phyloP scores from a whole-genome alignment of 2,113 vertebrate genomes.

The Chiloscyllium plagiosum region DNA sequence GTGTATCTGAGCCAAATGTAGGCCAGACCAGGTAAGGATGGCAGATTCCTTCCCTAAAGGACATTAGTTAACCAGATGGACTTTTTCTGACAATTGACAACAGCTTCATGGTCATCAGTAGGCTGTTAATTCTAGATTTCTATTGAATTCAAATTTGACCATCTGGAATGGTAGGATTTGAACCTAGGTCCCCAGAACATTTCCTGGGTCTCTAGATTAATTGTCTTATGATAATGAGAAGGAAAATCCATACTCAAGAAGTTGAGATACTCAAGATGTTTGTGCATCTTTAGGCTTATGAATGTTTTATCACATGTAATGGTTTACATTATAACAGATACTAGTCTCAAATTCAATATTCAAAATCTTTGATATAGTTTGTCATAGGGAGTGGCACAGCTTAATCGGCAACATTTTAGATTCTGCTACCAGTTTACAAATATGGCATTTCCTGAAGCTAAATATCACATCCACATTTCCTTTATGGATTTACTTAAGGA shows the following conservation, averaged over 20 bases:
- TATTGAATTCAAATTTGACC: too few species aligned
- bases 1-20: too few species aligned
- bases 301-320: not conserved
- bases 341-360: not conserved
- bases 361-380: not conserved
- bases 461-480: not conserved
- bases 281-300: not conserved
- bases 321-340: not conserved
- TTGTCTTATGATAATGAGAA: not conserved
- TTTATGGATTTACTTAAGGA: not conserved
- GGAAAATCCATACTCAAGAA: not conserved
- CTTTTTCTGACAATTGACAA: too few species aligned
- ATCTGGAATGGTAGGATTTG: too few species aligned
- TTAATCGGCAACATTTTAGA: not conserved
- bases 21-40: too few species aligned
- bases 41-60: too few species aligned
- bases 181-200: too few species aligned
- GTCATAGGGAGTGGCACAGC: not conserved
- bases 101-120: too few species aligned
- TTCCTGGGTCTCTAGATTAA: too few species aligned
- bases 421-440: not conserved
- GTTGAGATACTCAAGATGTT: not conserved
- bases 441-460: not conserved
- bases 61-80: too few species aligned
- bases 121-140: too few species aligned